Conservation (phyloP, 2,113 vertebrate genomes). For the Noturus placidus region DNA sequence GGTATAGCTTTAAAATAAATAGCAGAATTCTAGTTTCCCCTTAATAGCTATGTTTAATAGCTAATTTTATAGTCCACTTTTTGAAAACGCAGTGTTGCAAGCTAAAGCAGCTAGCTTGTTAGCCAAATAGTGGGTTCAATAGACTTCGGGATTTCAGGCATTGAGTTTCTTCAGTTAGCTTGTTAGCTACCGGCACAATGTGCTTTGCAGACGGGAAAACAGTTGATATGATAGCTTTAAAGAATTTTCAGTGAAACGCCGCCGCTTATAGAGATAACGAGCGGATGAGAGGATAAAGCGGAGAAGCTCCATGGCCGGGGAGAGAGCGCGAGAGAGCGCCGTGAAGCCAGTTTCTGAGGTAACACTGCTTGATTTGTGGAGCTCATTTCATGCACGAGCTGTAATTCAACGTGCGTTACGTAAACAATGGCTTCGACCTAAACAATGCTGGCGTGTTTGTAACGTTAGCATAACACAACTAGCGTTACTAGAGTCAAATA, state of each 20-base stretch:
- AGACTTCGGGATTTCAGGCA: not conserved
- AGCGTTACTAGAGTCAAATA: not conserved
- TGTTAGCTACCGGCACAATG: not conserved
- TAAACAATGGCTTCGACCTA: not conserved
- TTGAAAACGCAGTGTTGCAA: not conserved
- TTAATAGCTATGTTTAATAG: not conserved
- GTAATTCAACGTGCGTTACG: not conserved
- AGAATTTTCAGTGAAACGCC: not conserved
- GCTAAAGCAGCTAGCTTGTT: constrained; percentile 27
- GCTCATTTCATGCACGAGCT: not conserved
- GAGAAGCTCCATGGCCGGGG: not conserved
- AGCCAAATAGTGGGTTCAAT: constrained; percentile 1
- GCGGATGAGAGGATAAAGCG: not conserved
- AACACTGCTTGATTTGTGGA: not conserved
- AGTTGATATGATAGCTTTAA: not conserved
- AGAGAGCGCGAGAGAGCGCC: not conserved
- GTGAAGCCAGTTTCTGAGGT: not conserved
- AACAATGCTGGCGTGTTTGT: not conserved
- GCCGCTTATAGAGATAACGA: not conserved
- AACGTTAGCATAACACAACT: not conserved
- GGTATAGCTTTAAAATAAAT: too few relatives aligned
- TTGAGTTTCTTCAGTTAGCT: not conserved
- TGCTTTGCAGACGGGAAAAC: not conserved
- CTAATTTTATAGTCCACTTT: not conserved
- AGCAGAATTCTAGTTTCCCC: not conserved